phyloP scores from a whole-genome alignment of 2,797 vertebrate genomes.

The Hephaestus fuliginosus region DNA sequence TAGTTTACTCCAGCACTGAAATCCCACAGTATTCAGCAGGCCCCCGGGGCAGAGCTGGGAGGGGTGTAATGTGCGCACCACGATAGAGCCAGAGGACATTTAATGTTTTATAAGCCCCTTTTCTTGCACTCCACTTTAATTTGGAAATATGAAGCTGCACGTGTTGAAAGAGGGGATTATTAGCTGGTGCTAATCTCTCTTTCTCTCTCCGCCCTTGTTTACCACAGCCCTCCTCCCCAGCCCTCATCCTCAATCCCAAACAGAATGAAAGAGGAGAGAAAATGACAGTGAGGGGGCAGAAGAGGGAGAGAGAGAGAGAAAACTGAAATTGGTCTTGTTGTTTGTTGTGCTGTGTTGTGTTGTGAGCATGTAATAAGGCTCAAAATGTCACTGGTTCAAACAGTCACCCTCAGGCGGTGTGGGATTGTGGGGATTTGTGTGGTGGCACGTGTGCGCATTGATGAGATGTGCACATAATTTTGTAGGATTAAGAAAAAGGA shows the following conservation, averaged over 20 bases:
- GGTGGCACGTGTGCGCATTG: conserved; percentile 54
- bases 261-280: conserved; percentile 69
- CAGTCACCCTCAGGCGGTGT: conserved; percentile 75
- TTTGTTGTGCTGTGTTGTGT: conserved; percentile 78
- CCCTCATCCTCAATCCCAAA: conserved; percentile 75
- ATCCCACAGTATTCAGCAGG: conserved; percentile 88
- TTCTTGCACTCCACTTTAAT: conserved; percentile 95
- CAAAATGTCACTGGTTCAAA: conserved; percentile 84
- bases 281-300: conserved; percentile 76
- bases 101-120: conserved; percentile 97
- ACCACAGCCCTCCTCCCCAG: conserved; percentile 65
- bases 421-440: conserved; percentile 75
- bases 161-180: conserved; percentile 96
- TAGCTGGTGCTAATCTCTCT: conserved; percentile 95
- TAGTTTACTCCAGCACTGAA: conserved; percentile 94
- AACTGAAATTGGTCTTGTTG: conserved; percentile 76
- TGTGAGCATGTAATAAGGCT: conserved; percentile 83
- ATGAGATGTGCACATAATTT: conserved; percentile 67
- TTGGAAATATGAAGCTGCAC: conserved; percentile 95
- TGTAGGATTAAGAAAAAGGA: conserved; percentile 64
- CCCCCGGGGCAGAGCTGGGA: conserved; percentile 86
- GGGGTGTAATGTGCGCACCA: conserved; percentile 69
- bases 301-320: conserved; percentile 47
- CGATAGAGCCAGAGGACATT: conserved; percentile 90
- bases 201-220: conserved; percentile 74